Conservation (phyloP, 2,113 vertebrate species). For the Loxodonta africana region DNA sequence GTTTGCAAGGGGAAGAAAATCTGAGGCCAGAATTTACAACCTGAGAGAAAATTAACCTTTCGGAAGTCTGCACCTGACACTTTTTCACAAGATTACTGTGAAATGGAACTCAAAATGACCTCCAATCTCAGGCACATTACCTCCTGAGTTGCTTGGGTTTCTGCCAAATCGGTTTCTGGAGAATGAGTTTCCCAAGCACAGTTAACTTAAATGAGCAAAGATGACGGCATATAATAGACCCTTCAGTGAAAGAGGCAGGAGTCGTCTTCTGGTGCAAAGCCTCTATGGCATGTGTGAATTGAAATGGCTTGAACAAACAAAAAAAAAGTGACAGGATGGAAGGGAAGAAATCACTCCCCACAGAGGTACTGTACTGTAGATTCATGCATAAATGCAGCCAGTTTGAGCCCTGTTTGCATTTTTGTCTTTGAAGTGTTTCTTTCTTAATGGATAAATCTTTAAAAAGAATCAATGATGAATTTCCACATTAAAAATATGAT, state of each 20-base stretch:
- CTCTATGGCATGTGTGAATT: slow-evolving; percentile 52
- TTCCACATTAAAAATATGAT: slow-evolving; percentile 26
- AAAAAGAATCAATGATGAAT: slow-evolving; percentile 46
- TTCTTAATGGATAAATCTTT: slow-evolving; percentile 29
- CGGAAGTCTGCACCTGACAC: slow-evolving; percentile 5
- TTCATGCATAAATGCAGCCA: slow-evolving; percentile 3
- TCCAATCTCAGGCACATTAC: background rate
- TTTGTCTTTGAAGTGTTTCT: slow-evolving; percentile 48
- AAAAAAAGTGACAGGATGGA: background rate
- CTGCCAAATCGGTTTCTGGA: slow-evolving; percentile 53
- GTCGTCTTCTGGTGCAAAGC: background rate
- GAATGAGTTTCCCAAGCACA: slow-evolving; percentile 40
- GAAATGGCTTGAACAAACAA: slow-evolving; percentile 38
- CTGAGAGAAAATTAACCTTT: slow-evolving; percentile 56
- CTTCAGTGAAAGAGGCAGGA: slow-evolving; percentile 15
- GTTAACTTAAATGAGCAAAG: slow-evolving; percentile 59
- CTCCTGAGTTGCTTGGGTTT: slow-evolving; percentile 43
- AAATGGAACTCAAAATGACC: slow-evolving; percentile 63
- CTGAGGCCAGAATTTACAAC: slow-evolving; percentile 54
- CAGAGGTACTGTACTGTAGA: background rate
- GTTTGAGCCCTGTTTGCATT: background rate
- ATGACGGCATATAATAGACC: slow-evolving; percentile 2
- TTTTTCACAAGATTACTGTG: slow-evolving; percentile 61
- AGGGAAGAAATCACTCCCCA: background rate
- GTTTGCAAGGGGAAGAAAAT: slow-evolving; percentile 44